Evolutionary conservation across 2,888 invertebrate genomes (phyloP).

Genomic region (Nemapogon koenigi): DNA sequence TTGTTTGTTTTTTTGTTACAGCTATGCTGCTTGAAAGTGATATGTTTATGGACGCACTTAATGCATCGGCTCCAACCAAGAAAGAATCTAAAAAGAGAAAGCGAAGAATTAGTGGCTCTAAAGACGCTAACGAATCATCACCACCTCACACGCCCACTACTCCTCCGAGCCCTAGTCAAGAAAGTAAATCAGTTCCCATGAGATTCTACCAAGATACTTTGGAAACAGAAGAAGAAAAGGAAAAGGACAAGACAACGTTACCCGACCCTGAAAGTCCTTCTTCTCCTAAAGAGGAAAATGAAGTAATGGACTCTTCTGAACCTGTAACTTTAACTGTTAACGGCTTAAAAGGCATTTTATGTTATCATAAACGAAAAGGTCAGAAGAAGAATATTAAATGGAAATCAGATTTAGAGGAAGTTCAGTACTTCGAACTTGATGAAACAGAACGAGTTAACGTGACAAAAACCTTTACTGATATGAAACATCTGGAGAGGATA

Average conservation of each 20-base stretch:
- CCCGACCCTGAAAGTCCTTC: conserved; percentile 19
- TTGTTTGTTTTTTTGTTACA: conserved; percentile 45
- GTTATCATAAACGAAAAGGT: conserved; percentile 76
- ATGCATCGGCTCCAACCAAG: conserved; percentile 73
- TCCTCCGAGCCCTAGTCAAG: conserved; percentile 45
- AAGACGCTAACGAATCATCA: conserved; percentile 68
- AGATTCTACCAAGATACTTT: conserved; percentile 93
- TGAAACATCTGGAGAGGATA: conserved; percentile 88
- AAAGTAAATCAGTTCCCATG: conserved; percentile 65
- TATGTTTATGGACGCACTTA: conserved; percentile 91
- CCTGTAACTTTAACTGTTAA: conserved; percentile 55
- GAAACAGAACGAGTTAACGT: conserved; percentile 97
- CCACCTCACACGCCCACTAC: conserved; percentile 64
- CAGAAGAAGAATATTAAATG: conserved; percentile 84
- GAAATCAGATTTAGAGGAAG: conserved; percentile 79
- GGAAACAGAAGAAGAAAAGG: conserved; percentile 70
- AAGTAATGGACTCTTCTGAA: conserved; percentile 31
- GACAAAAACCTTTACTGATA: conserved; percentile 87
- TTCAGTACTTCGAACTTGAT: conserved; percentile 92
- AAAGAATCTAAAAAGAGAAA: conserved; percentile 79
- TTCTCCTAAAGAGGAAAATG: conserved; percentile 28
- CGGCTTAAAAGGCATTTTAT: conserved; percentile 77
- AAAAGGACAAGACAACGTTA: conserved; percentile 38
- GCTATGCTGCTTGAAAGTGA: conserved; percentile 88
- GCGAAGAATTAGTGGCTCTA: conserved; percentile 73